Percentiles rank a stretch among this genome's conserved stretches.
Conservation (phyloP, 2,113 vertebrate genomes). For the Melierax canorus region DNA sequence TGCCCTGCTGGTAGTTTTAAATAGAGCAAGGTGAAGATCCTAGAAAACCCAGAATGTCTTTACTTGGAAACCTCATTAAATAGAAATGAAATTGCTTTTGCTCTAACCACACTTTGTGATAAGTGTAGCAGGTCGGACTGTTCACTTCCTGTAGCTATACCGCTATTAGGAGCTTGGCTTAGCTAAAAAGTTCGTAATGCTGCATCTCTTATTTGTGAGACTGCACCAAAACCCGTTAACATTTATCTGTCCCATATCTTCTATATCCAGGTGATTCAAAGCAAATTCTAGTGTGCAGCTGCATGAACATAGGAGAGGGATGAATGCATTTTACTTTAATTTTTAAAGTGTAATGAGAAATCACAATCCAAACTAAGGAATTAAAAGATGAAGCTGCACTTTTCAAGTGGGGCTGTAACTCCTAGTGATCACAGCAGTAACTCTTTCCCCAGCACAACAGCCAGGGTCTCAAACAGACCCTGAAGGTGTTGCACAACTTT, state of each 20-base stretch:
- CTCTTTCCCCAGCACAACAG: neutral
- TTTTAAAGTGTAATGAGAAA: neutral
- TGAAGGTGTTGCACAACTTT: neutral
- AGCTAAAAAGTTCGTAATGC: neutral
- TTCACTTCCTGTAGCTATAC: neutral
- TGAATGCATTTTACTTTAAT: neutral
- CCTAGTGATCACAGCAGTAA: neutral
- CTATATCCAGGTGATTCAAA: neutral
- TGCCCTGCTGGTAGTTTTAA: neutral
- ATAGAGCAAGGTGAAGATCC: neutral
- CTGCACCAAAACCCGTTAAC: neutral
- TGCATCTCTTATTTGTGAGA: neutral
- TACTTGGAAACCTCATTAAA: constrained; percentile 39
- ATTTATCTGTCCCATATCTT: neutral
- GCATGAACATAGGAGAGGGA: neutral
- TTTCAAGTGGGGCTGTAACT: neutral
- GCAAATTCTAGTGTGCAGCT: neutral
- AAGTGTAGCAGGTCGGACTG: neutral
- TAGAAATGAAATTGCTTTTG: neutral
- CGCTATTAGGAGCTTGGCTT: neutral
- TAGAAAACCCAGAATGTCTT: constrained; percentile 33
- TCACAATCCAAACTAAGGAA: neutral
- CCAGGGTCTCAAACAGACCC: neutral
- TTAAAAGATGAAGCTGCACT: neutral
- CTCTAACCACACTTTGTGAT: neutral